Evolutionary conservation across 2,113 vertebrate genomes (phyloP).

Genomic region (Protobothrops flavoviridis): DNA sequence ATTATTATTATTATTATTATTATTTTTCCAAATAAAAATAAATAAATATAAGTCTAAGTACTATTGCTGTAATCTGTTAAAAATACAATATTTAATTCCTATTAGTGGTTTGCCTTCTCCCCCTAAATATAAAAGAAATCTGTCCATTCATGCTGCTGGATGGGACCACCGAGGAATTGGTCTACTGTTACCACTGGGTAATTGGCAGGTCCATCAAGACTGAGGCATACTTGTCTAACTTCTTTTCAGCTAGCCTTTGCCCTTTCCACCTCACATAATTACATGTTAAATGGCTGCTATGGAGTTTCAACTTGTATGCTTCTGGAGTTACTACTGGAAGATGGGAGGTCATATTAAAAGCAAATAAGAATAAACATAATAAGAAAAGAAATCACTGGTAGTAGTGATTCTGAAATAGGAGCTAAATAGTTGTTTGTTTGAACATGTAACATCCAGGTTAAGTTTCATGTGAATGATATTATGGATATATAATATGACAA

Average conservation of each 20-base stretch:
- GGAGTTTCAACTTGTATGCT: not conserved
- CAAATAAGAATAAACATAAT: not conserved
- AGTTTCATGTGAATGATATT: not conserved
- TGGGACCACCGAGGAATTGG: not conserved
- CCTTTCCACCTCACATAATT: not conserved
- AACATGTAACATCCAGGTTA: not conserved
- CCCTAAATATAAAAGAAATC: conserved; percentile 20
- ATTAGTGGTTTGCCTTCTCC: conserved; percentile 31
- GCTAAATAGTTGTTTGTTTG: not conserved
- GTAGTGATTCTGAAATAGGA: not conserved
- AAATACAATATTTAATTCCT: conserved; percentile 28
- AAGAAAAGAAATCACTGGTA: not conserved
- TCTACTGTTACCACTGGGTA: not conserved
- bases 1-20: too few relatives aligned
- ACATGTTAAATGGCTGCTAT: not conserved
- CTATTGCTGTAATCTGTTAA: conserved; percentile 4
- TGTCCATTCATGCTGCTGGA: conserved; percentile 14
- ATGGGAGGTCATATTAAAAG: not conserved
- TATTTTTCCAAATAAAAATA: not conserved
- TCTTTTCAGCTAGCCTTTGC: not conserved
- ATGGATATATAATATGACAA: not conserved
- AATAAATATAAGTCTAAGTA: not conserved
- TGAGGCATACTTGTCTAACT: not conserved
- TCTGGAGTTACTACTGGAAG: not conserved
- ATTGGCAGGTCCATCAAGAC: not conserved